Percentiles rank a stretch among this genome's conserved stretches.
These are phyloP conservation scores for Corydoras maculifer DNA, from an alignment of 2,113 vertebrate genomes.

Conservation along the genomic window DNA sequence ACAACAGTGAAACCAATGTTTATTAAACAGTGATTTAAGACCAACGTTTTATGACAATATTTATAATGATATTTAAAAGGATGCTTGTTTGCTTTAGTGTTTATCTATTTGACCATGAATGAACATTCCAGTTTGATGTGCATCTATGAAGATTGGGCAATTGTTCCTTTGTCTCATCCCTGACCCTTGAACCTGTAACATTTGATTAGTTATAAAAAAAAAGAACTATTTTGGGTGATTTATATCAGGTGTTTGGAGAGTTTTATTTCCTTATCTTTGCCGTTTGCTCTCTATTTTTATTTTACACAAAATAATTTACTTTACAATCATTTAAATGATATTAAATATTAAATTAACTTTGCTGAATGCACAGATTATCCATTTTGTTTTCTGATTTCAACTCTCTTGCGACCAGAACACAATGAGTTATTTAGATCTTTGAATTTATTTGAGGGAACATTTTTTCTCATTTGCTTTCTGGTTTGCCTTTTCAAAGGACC, in stretches of 20 bases:
- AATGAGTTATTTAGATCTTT: conserved; percentile 39
- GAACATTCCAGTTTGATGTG: not conserved
- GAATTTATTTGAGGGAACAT: conserved; percentile 33
- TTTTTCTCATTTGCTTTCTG: conserved; percentile 45
- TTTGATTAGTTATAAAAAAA: conserved; percentile 41
- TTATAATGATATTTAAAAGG: no score
- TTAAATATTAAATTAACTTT: conserved; percentile 29
- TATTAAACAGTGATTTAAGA: no score
- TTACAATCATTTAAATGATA: no score
- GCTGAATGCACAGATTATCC: conserved; percentile 29
- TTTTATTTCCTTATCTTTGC: no score
- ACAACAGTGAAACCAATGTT: no score
- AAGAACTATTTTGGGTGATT: no score
- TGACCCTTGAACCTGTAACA: conserved; percentile 45
- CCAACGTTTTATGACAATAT: no score
- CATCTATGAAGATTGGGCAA: conserved; percentile 48
- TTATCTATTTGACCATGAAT: no score
- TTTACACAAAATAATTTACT: no score
- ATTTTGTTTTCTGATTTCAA: conserved; percentile 30
- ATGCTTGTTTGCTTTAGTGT: no score
- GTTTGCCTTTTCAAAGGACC: conserved; percentile 29
- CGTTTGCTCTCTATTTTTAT: no score
- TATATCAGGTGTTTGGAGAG: no score
- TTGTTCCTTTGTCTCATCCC: conserved; percentile 45
- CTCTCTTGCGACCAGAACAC: conserved; percentile 28